Percentiles rank a stretch among this genome's conserved stretches.
Conservation (phyloP, 1,140 invertebrate species). For the Drosophila paulistorum region DNA sequence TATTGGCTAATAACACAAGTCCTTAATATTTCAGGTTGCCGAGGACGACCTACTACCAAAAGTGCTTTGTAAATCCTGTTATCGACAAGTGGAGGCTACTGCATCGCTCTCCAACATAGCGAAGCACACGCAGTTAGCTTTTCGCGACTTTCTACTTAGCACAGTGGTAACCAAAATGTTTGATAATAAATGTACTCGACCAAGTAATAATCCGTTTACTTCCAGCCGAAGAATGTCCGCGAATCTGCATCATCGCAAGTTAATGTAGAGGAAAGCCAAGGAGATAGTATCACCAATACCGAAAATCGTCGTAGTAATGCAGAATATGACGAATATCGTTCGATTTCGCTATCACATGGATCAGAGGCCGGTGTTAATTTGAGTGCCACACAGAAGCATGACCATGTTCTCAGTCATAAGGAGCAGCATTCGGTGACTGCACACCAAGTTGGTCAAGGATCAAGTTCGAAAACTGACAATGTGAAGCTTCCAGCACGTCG, state of each 20-base stretch:
- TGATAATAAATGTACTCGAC: background rate
- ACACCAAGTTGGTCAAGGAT: background rate
- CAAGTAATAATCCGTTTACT: background rate
- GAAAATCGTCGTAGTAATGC: background rate
- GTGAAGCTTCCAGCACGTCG: conserved; percentile 36
- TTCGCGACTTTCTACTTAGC: conserved; percentile 71
- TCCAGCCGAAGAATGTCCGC: conserved; percentile 57
- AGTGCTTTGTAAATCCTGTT: conserved; percentile 75
- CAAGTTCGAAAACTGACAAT: conserved; percentile 24
- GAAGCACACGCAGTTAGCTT: conserved; percentile 72
- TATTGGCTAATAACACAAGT: conserved; percentile 7
- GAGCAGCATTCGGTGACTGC: background rate
- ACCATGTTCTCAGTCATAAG: conserved; percentile 23
- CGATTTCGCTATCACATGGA: conserved; percentile 45
- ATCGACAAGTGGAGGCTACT: conserved; percentile 76
- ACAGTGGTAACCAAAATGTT: conserved; percentile 57
- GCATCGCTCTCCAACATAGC: conserved; percentile 78
- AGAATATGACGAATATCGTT: conserved; percentile 52
- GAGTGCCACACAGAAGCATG: background rate
- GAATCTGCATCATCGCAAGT: conserved; percentile 39
- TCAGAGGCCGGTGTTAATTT: conserved; percentile 42
- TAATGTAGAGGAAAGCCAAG: background rate
- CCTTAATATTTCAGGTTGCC: conserved; percentile 45
- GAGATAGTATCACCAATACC: background rate
- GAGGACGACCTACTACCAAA: conserved; percentile 75